Base-by-base conservation (phyloP, 2,888 invertebrate species). In the Crematogaster levior region DNA sequence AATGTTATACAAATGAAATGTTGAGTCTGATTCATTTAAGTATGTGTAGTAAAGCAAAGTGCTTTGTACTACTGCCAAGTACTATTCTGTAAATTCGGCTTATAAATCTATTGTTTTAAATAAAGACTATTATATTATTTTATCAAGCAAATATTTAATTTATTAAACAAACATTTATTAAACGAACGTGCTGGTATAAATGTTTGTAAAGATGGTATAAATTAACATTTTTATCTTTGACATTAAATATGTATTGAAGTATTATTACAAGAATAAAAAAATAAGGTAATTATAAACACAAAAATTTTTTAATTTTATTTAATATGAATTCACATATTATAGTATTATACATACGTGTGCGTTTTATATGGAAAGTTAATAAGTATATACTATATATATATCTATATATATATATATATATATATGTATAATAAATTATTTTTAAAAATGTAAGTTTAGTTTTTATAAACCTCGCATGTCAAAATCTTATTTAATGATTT, bases 401-500 rank as follows among this genome's bases (percentile, higher is more conserved):
- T n/a, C n/a, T n/a, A n/a, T n/a, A n/a, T n/a, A n/a, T n/a, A n/a
- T n/a, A n/a, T n/a, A n/a, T n/a, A n/a, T n/a, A n/a, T n/a, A 63
- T 37, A 15, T 40, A 12, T 40, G 9, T 37, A 37, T 37, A 37
- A 37, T 37, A 37, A 37, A 37, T 37, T 37, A 37, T 0, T 51
- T 46, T 46, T 5, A 1, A 46, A 46, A 27, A 10, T 30, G 3
- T 48, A 37, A 51, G 5, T 9, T 68, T 15, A 30, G 1, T n/a
- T n/a, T 65, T 15, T 40, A 2, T 24, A 24, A 10, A 37, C 24
- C 24, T 72, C 4, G 24, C 27, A 7, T 30, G 0, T n/a, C 1
- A 18, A 30, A 58, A 73, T 60, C 15, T 60, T n/a, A 43, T 43
- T 73, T 43, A 18, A 30, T 37, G 10, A 40, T 58, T 73, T 30